These are phyloP conservation scores for Hirudo medicinalis DNA, from an alignment of 1,140 invertebrate genomes.

Conservation along the genomic window DNA sequence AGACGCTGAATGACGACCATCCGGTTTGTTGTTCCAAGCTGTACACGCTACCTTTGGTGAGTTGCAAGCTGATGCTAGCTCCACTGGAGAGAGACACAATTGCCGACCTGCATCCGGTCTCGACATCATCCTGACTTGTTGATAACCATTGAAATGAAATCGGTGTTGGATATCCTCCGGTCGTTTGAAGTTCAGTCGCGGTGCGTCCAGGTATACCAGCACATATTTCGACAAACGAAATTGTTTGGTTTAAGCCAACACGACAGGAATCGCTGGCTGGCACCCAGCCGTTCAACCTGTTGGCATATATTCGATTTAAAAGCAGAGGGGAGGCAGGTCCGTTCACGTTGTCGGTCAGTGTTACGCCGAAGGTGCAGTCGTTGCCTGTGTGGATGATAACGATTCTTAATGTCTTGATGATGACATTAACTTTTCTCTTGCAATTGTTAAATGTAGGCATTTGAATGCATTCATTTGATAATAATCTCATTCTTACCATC, in stretches of 20 bases:
- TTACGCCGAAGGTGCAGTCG: background rate
- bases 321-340: background rate
- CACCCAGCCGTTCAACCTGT: background rate
- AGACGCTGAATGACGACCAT: constrained; percentile 17
- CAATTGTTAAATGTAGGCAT: background rate
- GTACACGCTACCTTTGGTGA: background rate
- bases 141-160: constrained; percentile 4
- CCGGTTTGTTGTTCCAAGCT: background rate
- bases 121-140: background rate
- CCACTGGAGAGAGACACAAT: background rate
- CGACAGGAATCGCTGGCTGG: background rate
- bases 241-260: background rate
- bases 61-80: background rate
- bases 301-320: background rate
- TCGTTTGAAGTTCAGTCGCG: background rate
- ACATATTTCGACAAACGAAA: constrained; percentile 9
- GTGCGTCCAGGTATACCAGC: background rate
- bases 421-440: background rate
- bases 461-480: background rate
- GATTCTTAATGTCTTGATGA: background rate
- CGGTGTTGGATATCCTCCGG: constrained; percentile 10
- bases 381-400: background rate
- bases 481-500: too few relatives aligned
- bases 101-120: constrained; percentile 5
- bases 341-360: background rate